Conservation (phyloP, 1,140 invertebrate genomes). For the Eupeodes corollae region DNA sequence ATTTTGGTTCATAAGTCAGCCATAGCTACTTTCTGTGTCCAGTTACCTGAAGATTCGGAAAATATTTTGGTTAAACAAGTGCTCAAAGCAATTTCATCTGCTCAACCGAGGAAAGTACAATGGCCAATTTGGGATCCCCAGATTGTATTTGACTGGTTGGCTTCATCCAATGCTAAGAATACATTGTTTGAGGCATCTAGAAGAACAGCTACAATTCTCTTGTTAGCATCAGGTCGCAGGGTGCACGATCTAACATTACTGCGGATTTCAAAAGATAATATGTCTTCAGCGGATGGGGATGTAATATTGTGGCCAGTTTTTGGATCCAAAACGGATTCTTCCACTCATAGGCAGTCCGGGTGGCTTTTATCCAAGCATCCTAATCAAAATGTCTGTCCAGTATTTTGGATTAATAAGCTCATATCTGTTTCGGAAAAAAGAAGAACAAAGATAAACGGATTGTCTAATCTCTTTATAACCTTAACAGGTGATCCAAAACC, state of each 20-base stretch:
- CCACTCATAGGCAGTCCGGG: conserved; percentile 20
- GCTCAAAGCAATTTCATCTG: conserved; percentile 13
- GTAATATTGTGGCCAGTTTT: conserved; percentile 25
- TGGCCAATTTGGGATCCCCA: conserved; percentile 9
- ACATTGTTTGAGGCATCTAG: conserved; percentile 20
- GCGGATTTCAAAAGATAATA: conserved; percentile 6
- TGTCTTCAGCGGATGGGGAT: conserved; percentile 9
- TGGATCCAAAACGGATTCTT: conserved; percentile 29
- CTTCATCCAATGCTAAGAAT: not conserved
- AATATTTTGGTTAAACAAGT: conserved; percentile 15
- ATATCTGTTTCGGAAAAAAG: not conserved
- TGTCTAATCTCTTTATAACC: conserved; percentile 14
- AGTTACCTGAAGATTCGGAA: conserved; percentile 9
- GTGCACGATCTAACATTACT: conserved; percentile 31
- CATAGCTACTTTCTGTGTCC: not conserved
- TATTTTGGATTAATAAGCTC: conserved; percentile 11
- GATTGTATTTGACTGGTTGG: conserved; percentile 11
- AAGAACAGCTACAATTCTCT: conserved; percentile 13
- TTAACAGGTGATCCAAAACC: conserved; percentile 13
- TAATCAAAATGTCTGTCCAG: conserved; percentile 11
- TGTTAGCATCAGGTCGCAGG: conserved; percentile 26
- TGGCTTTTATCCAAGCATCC: conserved; percentile 16
- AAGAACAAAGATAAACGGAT: not conserved
- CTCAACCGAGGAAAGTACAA: conserved; percentile 8
- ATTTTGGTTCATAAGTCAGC: too few relatives aligned